These are phyloP conservation scores for Heteromyza rotundicornis DNA, from an alignment of 2,888 invertebrate species.

Conservation along the genomic window DNA sequence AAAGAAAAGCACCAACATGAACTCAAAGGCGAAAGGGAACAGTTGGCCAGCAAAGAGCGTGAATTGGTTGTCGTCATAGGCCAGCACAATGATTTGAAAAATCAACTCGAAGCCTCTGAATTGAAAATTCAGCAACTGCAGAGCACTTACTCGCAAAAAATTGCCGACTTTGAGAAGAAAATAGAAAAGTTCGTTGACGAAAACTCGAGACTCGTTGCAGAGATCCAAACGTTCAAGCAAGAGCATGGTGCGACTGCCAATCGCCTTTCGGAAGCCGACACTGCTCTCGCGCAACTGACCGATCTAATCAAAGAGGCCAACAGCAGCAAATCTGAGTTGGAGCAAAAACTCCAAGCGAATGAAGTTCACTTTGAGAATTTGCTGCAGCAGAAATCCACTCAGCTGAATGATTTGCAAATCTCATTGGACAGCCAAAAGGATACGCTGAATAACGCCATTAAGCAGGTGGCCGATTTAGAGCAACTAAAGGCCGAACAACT, in stretches of 20 bases:
- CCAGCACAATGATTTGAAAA: conserved; percentile 28
- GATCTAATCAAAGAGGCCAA: conserved; percentile 24
- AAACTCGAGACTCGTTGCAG: conserved; percentile 26
- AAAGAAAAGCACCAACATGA: too few relatives aligned
- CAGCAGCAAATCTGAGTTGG: conserved; percentile 16
- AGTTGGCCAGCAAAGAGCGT: conserved; percentile 26
- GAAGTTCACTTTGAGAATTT: conserved; percentile 21
- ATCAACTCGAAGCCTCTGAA: conserved; percentile 13
- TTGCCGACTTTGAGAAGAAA: background rate
- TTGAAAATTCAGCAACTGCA: too few relatives aligned
- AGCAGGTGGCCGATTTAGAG: conserved; percentile 14
- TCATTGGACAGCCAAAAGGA: conserved; percentile 19
- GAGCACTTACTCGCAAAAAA: background rate
- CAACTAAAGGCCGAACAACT: conserved; percentile 14
- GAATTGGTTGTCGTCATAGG: conserved; percentile 26
- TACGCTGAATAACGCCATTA: conserved; percentile 7
- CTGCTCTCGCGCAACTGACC: conserved; percentile 24
- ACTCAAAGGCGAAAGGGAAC: conserved; percentile 26
- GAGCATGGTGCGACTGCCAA: conserved; percentile 27
- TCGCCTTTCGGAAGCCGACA: conserved; percentile 28
- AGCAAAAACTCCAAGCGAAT: conserved; percentile 17
- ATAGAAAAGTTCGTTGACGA: conserved; percentile 19
- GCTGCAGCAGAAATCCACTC: conserved; percentile 24
- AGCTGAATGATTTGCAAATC: conserved; percentile 21
- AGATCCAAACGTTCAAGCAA: conserved; percentile 32